phyloP scores from a whole-genome alignment of 2,113 vertebrate genomes.

The Stigmatopora nigra region DNA sequence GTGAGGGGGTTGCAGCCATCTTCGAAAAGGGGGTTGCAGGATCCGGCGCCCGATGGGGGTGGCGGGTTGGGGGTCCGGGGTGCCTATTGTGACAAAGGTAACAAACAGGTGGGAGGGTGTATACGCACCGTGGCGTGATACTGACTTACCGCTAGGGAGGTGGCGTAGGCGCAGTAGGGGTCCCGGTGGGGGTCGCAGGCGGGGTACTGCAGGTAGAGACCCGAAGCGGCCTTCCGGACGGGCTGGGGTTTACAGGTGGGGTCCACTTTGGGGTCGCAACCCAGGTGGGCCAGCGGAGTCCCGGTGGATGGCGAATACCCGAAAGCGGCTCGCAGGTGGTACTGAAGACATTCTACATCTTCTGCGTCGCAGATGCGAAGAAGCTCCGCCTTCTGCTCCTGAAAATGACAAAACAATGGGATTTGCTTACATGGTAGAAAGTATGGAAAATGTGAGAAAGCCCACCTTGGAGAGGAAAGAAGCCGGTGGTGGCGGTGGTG shows the following conservation, averaged over 20 bases:
- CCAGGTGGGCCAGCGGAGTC: conserved; percentile 61
- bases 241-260: conserved; percentile 57
- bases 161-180: conserved; percentile 59
- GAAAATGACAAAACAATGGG: neutral
- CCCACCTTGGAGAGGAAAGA: conserved; percentile 65
- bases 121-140: neutral
- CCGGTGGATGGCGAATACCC: conserved; percentile 54
- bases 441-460: neutral
- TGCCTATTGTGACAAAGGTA: conserved; percentile 30
- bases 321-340: conserved; percentile 68
- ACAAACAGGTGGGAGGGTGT: too few relatives aligned
- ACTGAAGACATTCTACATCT: conserved; percentile 74
- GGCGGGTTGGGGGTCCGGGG: conserved; percentile 33
- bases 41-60: conserved; percentile 44
- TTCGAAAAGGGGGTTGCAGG: conserved; percentile 72
- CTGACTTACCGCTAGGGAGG: conserved; percentile 42
- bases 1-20: conserved; percentile 72
- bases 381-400: conserved; percentile 70
- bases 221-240: conserved; percentile 58
- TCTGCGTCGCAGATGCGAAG: conserved; percentile 68
- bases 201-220: conserved; percentile 60
- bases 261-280: conserved; percentile 69
- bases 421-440: neutral
- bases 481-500: conserved; percentile 31
- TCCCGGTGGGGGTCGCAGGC: conserved; percentile 66